Evolutionary conservation across 2,113 vertebrate species (phyloP).

Genomic region (Panthera uncia): DNA sequence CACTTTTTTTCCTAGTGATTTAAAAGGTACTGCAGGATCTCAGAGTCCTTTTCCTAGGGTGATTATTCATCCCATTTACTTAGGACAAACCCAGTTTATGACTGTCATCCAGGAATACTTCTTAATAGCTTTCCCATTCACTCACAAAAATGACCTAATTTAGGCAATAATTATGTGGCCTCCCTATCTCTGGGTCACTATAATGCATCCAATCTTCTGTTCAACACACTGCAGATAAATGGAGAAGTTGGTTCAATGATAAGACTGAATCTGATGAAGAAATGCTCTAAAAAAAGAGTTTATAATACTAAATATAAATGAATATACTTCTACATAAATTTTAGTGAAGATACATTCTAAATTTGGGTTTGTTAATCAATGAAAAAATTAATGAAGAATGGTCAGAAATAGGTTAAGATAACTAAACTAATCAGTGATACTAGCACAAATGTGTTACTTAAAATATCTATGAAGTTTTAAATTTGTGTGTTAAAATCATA

Average conservation of each 20-base stretch:
- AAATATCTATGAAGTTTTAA: not conserved
- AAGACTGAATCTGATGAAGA: not conserved
- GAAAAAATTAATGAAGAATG: not conserved
- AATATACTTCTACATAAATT: not conserved
- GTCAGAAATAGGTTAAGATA: not conserved
- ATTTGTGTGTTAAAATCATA: not conserved
- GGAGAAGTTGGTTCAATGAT: not conserved
- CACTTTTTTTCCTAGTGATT: not conserved
- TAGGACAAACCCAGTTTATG: not conserved
- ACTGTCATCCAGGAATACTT: not conserved
- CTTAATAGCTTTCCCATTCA: constrained; percentile 13
- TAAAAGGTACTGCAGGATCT: not conserved
- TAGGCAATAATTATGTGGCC: not conserved
- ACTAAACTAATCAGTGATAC: not conserved
- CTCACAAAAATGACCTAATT: constrained; percentile 15
- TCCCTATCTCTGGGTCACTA: not conserved
- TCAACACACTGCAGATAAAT: not conserved
- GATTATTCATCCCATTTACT: not conserved
- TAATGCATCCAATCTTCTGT: not conserved
- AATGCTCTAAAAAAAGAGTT: not conserved
- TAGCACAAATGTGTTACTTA: not conserved
- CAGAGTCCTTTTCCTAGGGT: not conserved
- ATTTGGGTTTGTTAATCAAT: not conserved
- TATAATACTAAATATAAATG: not conserved
- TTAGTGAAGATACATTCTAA: not conserved